Base-by-base conservation (phyloP, 2,797 vertebrate species). In the Mionectes olivaceus region DNA sequence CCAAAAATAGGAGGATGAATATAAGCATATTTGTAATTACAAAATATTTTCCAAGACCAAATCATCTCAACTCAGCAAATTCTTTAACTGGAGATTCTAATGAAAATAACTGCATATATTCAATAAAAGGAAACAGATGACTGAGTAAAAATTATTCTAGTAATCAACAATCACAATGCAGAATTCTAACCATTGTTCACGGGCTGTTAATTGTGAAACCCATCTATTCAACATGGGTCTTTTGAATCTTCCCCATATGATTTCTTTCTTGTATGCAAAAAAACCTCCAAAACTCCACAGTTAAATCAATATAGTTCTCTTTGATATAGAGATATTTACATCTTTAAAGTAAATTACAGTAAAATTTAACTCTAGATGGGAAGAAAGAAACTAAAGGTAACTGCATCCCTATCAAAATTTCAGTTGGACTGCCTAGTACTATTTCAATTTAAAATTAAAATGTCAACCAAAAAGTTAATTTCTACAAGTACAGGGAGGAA, bases 231-330 rank as follows among this genome's bases (percentile, higher is more conserved):
- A 64, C 0, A 1, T 41, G 9, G 6, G 4, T 25, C 61, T 69
- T 89, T 83, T 35, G 57, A 77, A 59, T 13, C 13, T 75, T 71
- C 8, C 9, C 21, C 19, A 44, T 25, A n/a, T 21, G 9, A 61
- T 50, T 60, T 59, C 7, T 73, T 77, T 87, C 24, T 23, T 39
- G 28, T 21, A 33, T 19, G 17, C 8, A 78, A 82, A 94, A 91
- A 57, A 46, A 11, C 3, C 3, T 0, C 3, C 19, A n/a, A 6
- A 2, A 49, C 3, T 7, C 33, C 32, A 35, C 13, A 11, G 47
- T 61, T 83, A 77, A 83, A 65, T 86, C 28, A 21, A n/a, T 37
- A 69, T 8, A 6, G 19, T 57, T 90, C 47, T 59, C 32, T 69
- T 65, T 92, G 37, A 59, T 33, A 63, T 25, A n/a, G 44, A 79